Conservation (phyloP, 2,888 invertebrate species). For the Lithophane leautieri region DNA sequence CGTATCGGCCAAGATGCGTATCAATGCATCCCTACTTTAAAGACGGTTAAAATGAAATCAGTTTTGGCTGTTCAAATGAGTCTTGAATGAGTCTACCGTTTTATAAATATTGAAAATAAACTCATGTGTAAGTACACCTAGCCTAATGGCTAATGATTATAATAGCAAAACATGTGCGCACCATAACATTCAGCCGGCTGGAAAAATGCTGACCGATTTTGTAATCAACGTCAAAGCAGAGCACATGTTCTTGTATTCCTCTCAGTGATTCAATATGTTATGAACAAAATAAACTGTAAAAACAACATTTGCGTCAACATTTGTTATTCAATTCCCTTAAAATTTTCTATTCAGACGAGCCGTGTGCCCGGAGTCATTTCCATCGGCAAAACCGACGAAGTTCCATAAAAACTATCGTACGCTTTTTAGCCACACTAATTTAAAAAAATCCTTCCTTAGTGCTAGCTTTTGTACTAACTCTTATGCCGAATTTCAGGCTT, state of each 20-base stretch:
- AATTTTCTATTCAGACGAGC: background rate
- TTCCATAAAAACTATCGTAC: background rate
- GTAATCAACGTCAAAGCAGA: constrained; percentile 43
- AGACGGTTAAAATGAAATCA: background rate
- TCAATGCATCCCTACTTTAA: too few species aligned
- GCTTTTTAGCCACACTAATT: too few species aligned
- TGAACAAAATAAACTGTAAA: constrained; percentile 12
- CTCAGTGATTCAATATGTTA: constrained; percentile 5
- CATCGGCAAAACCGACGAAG: background rate
- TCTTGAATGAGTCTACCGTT: background rate
- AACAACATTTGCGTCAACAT: constrained; percentile 1
- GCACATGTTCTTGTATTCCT: constrained; percentile 46
- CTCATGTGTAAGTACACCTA: constrained; percentile 1
- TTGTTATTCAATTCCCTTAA: background rate
- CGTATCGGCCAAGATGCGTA: too few species aligned
- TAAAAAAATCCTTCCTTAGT: too few species aligned
- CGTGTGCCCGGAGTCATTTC: too few species aligned
- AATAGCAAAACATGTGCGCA: constrained; percentile 48
- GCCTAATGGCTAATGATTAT: constrained; percentile 7
- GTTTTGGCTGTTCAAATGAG: background rate
- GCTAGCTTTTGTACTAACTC: too few species aligned
- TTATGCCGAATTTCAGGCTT: background rate
- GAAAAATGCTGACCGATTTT: constrained; percentile 29
- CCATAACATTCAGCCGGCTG: constrained; percentile 18
- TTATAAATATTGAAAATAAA: constrained; percentile 2